Conservation (phyloP, 2,888 invertebrate species). For the Syritta pipiens region DNA sequence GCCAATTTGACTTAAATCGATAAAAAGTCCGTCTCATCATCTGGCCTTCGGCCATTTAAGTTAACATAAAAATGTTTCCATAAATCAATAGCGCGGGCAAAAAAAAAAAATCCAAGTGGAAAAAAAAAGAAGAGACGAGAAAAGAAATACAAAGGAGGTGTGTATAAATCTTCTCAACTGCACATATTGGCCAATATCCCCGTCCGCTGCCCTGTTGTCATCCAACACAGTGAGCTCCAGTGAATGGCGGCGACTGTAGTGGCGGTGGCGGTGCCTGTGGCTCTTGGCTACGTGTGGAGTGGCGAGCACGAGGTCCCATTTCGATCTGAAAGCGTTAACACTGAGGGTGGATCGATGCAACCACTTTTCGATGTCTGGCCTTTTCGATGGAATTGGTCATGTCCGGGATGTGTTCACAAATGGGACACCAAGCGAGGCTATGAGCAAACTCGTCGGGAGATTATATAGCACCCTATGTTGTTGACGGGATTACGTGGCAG, state of each 20-base stretch:
- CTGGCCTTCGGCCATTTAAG: conserved; percentile 59
- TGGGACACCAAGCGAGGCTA: too few relatives aligned
- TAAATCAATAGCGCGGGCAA: conserved; percentile 56
- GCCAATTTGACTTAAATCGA: conserved; percentile 66
- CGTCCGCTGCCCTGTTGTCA: too few relatives aligned
- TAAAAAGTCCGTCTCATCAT: conserved; percentile 65
- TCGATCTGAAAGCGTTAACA: conserved; percentile 52
- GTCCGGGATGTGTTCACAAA: too few relatives aligned
- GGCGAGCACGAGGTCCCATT: conserved; percentile 31
- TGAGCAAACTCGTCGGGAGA: too few relatives aligned
- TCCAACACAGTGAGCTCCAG: too few relatives aligned
- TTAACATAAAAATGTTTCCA: conserved; percentile 64
- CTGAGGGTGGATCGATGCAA: conserved; percentile 53
- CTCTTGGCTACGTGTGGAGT: neutral
- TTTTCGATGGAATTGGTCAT: neutral
- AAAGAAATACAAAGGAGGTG: conserved; percentile 24
- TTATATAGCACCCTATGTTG: too few relatives aligned
- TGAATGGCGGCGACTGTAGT: too few relatives aligned
- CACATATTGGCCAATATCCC: conserved; percentile 37
- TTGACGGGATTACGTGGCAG: too few relatives aligned
- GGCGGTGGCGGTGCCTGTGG: too few relatives aligned
- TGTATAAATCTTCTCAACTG: conserved; percentile 46
- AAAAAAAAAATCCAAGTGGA: neutral
- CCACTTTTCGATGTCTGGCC: conserved; percentile 46
- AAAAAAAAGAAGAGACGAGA: neutral